A percentile compares a stretch with the other conserved stretches of the same genome.
Evolutionary conservation across 2,888 invertebrate genomes (phyloP).

Genomic region (Temnothorax unifasciatus): DNA sequence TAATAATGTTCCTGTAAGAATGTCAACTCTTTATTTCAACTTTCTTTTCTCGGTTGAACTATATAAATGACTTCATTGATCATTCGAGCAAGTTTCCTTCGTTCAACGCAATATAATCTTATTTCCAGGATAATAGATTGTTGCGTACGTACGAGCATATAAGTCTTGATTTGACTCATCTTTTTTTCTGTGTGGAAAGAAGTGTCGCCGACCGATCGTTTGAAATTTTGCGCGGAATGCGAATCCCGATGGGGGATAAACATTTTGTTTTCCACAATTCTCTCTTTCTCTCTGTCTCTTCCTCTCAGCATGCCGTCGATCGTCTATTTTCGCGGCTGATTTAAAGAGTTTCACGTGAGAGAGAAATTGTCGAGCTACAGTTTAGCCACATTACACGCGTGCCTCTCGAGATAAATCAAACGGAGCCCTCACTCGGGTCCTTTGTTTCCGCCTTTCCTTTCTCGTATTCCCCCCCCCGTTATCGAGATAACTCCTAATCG

Average conservation of each 20-base stretch:
- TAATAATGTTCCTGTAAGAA: too few species aligned
- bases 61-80: too few species aligned
- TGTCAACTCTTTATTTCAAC: too few species aligned
- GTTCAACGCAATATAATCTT: too few species aligned
- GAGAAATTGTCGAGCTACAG: slow-evolving; percentile 3
- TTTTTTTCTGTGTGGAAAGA: background rate
- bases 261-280: slow-evolving; percentile 22
- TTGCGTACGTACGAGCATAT: too few species aligned
- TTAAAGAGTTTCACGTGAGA: slow-evolving; percentile 22
- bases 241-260: slow-evolving; percentile 19
- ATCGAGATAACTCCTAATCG: slow-evolving; percentile 32
- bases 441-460: slow-evolving; percentile 16
- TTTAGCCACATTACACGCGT: background rate
- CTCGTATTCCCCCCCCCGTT: background rate
- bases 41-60: too few species aligned
- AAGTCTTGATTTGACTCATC: too few species aligned
- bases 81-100: too few species aligned
- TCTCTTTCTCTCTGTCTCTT: background rate
- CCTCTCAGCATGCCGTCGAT: background rate
- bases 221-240: slow-evolving; percentile 18
- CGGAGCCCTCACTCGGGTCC: background rate
- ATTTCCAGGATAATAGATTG: too few species aligned
- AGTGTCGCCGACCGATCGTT: slow-evolving; percentile 31
- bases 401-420: slow-evolving; percentile 20
- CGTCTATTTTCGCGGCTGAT: slow-evolving; percentile 16